These are phyloP conservation scores for Philereme transversata DNA, from an alignment of 2,888 invertebrate genomes.

Conservation along the genomic window DNA sequence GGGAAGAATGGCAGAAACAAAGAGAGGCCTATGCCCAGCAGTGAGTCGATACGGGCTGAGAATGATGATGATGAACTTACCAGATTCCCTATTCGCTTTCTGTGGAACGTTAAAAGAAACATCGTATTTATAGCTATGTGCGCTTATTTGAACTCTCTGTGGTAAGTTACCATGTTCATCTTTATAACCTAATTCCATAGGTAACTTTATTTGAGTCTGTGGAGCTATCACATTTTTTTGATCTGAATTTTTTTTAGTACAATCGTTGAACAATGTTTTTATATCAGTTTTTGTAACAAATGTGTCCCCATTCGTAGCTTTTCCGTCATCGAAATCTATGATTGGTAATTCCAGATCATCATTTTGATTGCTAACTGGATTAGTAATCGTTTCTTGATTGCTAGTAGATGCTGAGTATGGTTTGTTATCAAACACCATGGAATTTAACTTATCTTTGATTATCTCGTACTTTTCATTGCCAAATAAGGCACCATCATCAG, in stretches of 20 bases:
- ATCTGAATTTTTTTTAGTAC: no score
- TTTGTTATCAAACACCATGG: background rate
- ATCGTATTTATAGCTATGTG: slow-evolving; percentile 50
- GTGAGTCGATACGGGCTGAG: no score
- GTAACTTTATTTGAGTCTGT: no score
- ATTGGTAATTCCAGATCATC: slow-evolving; percentile 44
- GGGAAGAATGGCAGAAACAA: no score
- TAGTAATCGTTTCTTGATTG: background rate
- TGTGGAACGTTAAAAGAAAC: slow-evolving; percentile 40
- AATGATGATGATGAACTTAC: no score
- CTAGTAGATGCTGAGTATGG: background rate
- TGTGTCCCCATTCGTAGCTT: background rate
- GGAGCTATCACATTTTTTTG: no score
- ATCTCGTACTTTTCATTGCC: slow-evolving; percentile 8
- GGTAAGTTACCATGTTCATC: slow-evolving; percentile 23
- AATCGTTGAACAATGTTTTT: no score
- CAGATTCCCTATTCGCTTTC: no score
- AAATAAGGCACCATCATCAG: background rate
- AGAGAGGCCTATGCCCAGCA: no score
- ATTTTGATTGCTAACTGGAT: slow-evolving; percentile 16
- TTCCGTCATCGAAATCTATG: slow-evolving; percentile 40
- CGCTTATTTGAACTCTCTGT: slow-evolving; percentile 44
- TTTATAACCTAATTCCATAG: background rate
- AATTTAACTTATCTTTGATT: slow-evolving; percentile 16
- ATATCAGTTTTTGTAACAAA: background rate